phyloP scores from a whole-genome alignment of 1,140 invertebrate species.

The Oscheius sp. region DNA sequence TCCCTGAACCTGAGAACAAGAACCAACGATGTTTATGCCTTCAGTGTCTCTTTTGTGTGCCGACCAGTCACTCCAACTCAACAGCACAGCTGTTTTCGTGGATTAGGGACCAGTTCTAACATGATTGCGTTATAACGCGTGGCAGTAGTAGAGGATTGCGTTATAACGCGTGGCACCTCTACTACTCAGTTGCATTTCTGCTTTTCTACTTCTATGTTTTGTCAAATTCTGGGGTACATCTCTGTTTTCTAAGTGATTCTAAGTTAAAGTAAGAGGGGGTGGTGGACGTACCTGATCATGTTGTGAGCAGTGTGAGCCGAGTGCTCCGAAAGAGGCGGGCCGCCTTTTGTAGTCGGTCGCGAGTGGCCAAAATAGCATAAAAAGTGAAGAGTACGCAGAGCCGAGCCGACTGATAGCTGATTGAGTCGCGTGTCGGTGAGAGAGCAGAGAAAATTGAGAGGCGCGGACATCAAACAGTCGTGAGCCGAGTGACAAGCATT shows the following conservation, averaged over 20 bases:
- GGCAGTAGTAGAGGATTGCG: too few relatives aligned
- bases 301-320: slow-evolving; percentile 19
- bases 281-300: slow-evolving; percentile 21
- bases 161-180: too few relatives aligned
- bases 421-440: neutral
- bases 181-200: too few relatives aligned
- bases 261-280: neutral
- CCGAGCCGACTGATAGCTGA: neutral
- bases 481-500: slow-evolving; percentile 9
- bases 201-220: too few relatives aligned
- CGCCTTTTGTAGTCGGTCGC: slow-evolving; percentile 31
- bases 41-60: too few relatives aligned
- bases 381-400: slow-evolving; percentile 9
- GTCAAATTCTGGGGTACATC: slow-evolving; percentile 14
- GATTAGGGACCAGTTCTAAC: too few relatives aligned
- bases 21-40: too few relatives aligned
- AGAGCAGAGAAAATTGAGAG: neutral
- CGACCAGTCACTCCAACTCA: too few relatives aligned
- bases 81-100: too few relatives aligned
- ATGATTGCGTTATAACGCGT: too few relatives aligned
- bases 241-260: neutral
- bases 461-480: slow-evolving; percentile 6
- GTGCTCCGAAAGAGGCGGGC: neutral
- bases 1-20: too few relatives aligned
- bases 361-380: slow-evolving; percentile 20